These are phyloP conservation scores for Polyommatus icarus DNA, from an alignment of 2,888 invertebrate genomes.

Conservation along the genomic window DNA sequence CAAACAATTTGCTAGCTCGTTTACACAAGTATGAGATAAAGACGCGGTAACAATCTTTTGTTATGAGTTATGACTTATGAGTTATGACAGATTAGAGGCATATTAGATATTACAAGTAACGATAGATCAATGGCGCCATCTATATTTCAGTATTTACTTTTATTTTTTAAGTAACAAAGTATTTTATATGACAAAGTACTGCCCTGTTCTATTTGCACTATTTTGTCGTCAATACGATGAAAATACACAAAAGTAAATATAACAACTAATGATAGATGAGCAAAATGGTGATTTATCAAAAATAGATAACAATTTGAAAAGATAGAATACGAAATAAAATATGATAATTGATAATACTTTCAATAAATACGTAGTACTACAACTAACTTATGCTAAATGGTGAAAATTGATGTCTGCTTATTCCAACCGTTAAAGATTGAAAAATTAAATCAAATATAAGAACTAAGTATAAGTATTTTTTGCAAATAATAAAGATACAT, in stretches of 20 bases:
- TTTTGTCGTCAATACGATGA: background rate
- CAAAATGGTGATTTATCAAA: background rate
- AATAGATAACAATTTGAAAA: background rate
- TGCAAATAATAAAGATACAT: background rate
- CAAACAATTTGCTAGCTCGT: too few species aligned
- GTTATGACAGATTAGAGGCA: too few species aligned
- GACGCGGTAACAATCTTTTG: too few species aligned
- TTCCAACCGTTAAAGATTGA: background rate
- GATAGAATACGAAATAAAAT: background rate
- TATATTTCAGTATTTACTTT: too few species aligned
- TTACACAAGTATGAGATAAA: too few species aligned
- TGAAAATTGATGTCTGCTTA: background rate
- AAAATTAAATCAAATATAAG: background rate
- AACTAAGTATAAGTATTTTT: background rate
- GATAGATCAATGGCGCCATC: too few species aligned
- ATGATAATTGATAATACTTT: slow-evolving; percentile 7
- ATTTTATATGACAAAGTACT: too few species aligned
- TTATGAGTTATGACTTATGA: too few species aligned
- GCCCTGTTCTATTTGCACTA: background rate
- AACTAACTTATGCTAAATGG: slow-evolving; percentile 24
- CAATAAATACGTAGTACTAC: slow-evolving; percentile 29
- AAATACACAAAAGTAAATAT: background rate
- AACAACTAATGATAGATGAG: slow-evolving; percentile 2
- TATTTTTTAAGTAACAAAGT: too few species aligned
- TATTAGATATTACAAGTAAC: too few species aligned